Evolutionary conservation across 2,113 vertebrate species (phyloP), one percentile per base, ranked within the genome.

Genomic region (Gambusia affinis): DNA sequence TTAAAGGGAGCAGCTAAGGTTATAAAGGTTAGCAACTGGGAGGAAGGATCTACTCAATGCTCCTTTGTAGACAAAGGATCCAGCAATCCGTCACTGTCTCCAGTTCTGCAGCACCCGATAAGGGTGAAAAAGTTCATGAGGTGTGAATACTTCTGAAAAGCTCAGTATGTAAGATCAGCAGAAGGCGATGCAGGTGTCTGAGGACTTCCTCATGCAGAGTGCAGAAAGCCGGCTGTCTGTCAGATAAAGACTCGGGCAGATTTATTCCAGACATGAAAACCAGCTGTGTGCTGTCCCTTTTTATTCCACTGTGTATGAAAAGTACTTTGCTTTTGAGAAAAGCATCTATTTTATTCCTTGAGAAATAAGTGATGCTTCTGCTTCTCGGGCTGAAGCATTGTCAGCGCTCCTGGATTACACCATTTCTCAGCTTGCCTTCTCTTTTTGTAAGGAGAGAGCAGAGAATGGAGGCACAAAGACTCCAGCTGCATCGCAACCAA

Each of bases 171-270:
- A 66, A 74, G 72, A 83, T 61, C 30, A 83, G 78, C 67, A 57
- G 78, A 78, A 81, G 72, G 64, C 54, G 37, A 78, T 37, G 12
- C 22, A 75, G 76, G 73, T 73, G 37, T 74, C 47, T 12, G 28
- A 77, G 76, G 75, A 30, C 74, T 84, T 79, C 84, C 82, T 89
- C 82, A 86, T 76, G 74, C 76, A 76, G 82, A 24, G 31, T 74
- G 60, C 39, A 39, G 69, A 73, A 78, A 64, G 39, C 29, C 3
- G 22, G 4, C 62, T 29, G 51, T 64, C 60, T 76, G 39, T 67
- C 22, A 24, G 73, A 74, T 72, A 19, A 65, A 68, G 72, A 74
- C 33, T 35, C 63, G 31, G 57, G 75, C 6, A 47, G 44, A 70
- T 80, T 74, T 68, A 67, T 37, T 47, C 60, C 11, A 37, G 7